Evolutionary conservation across 1,140 invertebrate species (phyloP), one percentile per base, ranked within the genome.

Genomic region (Drosophila suzukii): DNA sequence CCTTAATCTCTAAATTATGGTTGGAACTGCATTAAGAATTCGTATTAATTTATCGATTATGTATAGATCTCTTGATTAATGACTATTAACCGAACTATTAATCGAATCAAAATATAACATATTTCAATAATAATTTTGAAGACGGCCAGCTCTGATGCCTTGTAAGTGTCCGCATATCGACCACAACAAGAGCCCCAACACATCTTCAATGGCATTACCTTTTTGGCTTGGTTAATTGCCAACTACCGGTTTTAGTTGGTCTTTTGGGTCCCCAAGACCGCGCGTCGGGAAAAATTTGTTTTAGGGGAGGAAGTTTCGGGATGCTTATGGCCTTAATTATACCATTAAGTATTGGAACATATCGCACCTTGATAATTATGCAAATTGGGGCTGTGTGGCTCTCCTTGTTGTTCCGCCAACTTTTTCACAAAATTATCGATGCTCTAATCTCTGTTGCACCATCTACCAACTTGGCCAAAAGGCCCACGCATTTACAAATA

Each of bases 191-290:
- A 44, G 39, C 36, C 36, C 38, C 38, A 56, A 30, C 57, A 61
- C 57, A 63, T 63, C 63, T 67, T 66, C 63, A 66, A 50, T 66
- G 43, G 58, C 34, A 49, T 30, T 66, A 66, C 56, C 63, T 66
- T 63, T 66, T 66, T 65, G 63, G 63, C 60, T 66, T 65, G 43
- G 63, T 24, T 83, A 83, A 82, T 82, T 82, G 80, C 80, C 80
- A 78, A 83, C 75, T 83, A 83, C 81, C 80, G 80, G 81, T 83
- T 83, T 83, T 78, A 59, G 63, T 62, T 49, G 10, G 58, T 63
- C 43, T 66, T 47, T 41, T 20, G 63, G 44, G 39, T 41, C 39
- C n/a, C n/a, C 6, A 15, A 32, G 32, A 38, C n/a, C 38, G 12
- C 38, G 12, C 20, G n/a, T 27, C 32, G 8, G 17, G 20, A 39